Base-by-base conservation (phyloP, 2,113 vertebrate genomes). In the Antennarius striatus region DNA sequence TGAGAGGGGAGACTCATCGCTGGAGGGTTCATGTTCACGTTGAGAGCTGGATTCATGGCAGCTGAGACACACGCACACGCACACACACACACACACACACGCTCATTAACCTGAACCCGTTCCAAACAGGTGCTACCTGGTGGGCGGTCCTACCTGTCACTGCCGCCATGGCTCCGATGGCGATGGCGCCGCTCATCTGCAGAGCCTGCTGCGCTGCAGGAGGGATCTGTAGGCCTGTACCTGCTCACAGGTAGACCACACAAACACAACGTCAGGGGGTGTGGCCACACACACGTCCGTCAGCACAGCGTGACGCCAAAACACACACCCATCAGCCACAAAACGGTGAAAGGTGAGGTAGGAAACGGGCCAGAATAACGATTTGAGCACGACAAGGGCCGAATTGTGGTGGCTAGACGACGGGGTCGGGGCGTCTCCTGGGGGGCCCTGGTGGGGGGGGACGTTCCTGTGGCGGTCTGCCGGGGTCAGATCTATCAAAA, bases 121-220 rank as follows among this genome's bases (percentile, higher is more conserved):
- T 45, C 11, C 9, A 45, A 3, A 8, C 0, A 5, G 54, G 13
- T 11, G 10, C 9, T n/a, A 5, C 9, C 1, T 10, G 17, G 32
- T 0, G 28, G 22, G 40, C 15, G n/a, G 13, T 11, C 39, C 10
- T 91, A 99, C 97, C 97, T 59, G 93, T 90, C 52, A 91, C 93
- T 29, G 93, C 92, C 84, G 96, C 96, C 91, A 98, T 96, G 84
- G 96, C 96, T 75, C 96, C 96, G 71, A 99, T 94, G 50, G 96
- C 94, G 79, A 98, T 92, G n/a, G 95, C 96, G 3, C 95, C 95
- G 0, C 96, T 98, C 97, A 99, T 99, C 77, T 99, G 97, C 50
- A 99, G 89, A 51, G 97, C 97, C 75, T 99, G 97, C 67, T 99
- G 97, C 43, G 97, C 96, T 32, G 96, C 96, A 3, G 96, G 96